Percentiles rank a stretch among this genome's conserved stretches.
Evolutionary conservation across 1,140 invertebrate species (phyloP).

Genomic region (Trialeurodes vaporariorum): DNA sequence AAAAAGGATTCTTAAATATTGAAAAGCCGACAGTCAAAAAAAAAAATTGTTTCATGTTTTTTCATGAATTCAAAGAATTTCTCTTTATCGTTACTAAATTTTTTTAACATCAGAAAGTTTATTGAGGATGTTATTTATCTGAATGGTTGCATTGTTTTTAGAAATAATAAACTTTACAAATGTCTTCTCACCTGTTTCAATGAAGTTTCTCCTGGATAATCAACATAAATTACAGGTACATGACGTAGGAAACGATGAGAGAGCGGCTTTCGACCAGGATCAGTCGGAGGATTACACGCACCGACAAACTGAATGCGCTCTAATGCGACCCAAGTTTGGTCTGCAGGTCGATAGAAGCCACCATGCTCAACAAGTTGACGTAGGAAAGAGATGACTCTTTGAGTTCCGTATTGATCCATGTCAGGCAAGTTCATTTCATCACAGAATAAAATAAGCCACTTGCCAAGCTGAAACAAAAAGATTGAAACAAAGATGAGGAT

Average conservation of each 20-base stretch:
- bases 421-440: conserved; percentile 99
- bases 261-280: conserved; percentile 95
- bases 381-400: conserved; percentile 96
- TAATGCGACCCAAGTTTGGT: conserved; percentile 93
- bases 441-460: conserved; percentile 99
- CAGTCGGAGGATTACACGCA: conserved; percentile 98
- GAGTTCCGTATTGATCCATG: conserved; percentile 97
- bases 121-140: too few relatives aligned
- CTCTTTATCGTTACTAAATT: too few relatives aligned
- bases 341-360: conserved; percentile 76
- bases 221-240: conserved; percentile 98
- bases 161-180: too few relatives aligned
- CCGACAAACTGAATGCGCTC: conserved; percentile 99
- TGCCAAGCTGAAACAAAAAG: conserved; percentile 62
- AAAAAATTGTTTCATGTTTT: too few relatives aligned
- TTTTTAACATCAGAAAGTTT: too few relatives aligned
- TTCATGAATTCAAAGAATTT: too few relatives aligned
- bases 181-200: conserved; percentile 77
- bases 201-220: conserved; percentile 96
- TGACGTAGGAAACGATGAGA: conserved; percentile 88
- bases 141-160: too few relatives aligned
- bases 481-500: too few relatives aligned
- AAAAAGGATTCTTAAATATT: too few relatives aligned
- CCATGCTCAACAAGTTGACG: conserved; percentile 93
- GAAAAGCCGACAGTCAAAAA: too few relatives aligned